phyloP scores from a whole-genome alignment of 2,797 vertebrate genomes.

The Carduelis carduelis region DNA sequence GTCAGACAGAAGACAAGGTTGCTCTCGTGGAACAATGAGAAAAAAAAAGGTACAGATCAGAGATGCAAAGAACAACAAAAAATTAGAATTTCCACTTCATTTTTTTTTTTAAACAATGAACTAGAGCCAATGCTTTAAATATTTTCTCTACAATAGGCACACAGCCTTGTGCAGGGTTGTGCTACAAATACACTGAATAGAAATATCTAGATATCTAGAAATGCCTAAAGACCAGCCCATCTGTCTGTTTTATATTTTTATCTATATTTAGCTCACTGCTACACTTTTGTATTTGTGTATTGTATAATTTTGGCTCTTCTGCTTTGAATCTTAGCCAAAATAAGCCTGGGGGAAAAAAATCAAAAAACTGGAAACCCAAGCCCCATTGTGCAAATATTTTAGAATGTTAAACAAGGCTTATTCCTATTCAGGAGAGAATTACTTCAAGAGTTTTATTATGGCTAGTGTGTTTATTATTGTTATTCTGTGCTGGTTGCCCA shows the following conservation, averaged over 20 bases:
- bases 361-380: background rate
- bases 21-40: background rate
- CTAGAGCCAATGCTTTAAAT: background rate
- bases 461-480: conserved; percentile 22
- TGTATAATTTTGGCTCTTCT: background rate
- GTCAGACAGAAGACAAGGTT: background rate
- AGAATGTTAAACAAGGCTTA: background rate
- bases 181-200: background rate
- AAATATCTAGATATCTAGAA: background rate
- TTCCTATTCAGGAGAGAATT: background rate
- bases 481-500: background rate
- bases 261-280: background rate
- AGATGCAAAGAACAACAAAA: background rate
- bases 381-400: background rate
- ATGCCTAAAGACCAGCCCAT: background rate
- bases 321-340: background rate
- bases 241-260: background rate
- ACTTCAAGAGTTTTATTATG: background rate
- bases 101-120: background rate
- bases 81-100: background rate
- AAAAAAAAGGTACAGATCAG: background rate
- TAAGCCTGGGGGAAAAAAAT: background rate
- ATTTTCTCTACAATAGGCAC: background rate
- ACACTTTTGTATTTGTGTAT: background rate
- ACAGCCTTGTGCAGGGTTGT: background rate